Base-by-base conservation (phyloP, 2,888 invertebrate genomes). In the Harpalus rubripes region DNA sequence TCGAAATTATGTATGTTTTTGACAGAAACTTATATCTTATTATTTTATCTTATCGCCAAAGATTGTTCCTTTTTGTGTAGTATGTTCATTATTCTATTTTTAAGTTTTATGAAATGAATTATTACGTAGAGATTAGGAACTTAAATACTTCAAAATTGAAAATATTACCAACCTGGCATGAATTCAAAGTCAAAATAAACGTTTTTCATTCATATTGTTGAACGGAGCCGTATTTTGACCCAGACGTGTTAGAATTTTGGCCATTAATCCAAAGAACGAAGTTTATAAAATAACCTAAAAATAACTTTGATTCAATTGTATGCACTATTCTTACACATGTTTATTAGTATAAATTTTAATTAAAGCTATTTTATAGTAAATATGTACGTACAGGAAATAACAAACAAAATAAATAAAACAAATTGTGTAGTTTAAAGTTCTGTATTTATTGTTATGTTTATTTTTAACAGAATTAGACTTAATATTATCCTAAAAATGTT, bases 141-240 rank as follows among this genome's bases (percentile, higher is more conserved):
- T 68, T 68, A 12, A 68, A 32, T 68, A 68, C 41, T 68, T 39
- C 39, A 39, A 32, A 68, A 32, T 59, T 15, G n/a, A 79, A 80
- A 80, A 80, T 80, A 80, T 80, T 80, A 41, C 16, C n/a, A 16
- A 80, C 15, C 18, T 80, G 80, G 80, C 80, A 41, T 41, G 7
- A n/a, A 39, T 80, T 80, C 80, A 80, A 80, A 80, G 61, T 80
- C 41, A 80, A 80, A 68, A 68, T 68, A 68, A 80, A 59, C 39
- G 80, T 80, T 80, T 80, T 80, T 80, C 80, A 80, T 80, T 80
- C 80, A 80, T 80, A 80, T 80, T 80, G 80, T 59, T 61, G 61
- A 80, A 80, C 80, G 5, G 61, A 61, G 58, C 15, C 59, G 56
- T 68, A 68, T 39, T 68, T 68, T 68, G 68, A 32, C 15, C 68